These are phyloP conservation scores for Premnoplex brunnescens DNA, from an alignment of 2,797 vertebrate species.

Conservation along the genomic window DNA sequence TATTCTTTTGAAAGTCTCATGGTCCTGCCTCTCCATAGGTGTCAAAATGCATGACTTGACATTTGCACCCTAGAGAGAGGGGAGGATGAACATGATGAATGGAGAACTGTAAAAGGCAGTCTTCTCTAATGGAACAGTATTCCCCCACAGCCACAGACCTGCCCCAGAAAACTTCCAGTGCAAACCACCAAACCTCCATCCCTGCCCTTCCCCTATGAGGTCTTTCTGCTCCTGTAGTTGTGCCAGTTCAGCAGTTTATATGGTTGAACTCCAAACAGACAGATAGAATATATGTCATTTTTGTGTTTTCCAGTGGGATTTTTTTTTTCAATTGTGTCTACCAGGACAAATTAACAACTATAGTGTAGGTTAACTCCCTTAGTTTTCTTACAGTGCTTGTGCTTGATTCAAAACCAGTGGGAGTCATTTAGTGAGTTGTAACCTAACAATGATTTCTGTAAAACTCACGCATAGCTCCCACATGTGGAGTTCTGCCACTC, in stretches of 20 bases:
- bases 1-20: not conserved
- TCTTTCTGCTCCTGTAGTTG: not conserved
- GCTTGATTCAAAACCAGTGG: not conserved
- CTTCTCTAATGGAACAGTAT: not conserved
- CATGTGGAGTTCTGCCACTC: not conserved
- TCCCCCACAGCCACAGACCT: not conserved
- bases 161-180: not conserved
- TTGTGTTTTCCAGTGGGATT: not conserved
- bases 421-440: constrained; percentile 1
- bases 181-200: not conserved
- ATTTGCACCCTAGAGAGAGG: not conserved
- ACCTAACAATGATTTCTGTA: not conserved
- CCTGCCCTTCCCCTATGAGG: not conserved
- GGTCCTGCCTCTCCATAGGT: not conserved
- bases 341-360: constrained; percentile 7
- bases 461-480: not conserved
- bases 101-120: not conserved
- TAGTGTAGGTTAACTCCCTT: not conserved
- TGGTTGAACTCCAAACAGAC: not conserved
- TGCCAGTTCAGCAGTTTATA: not conserved
- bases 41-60: not conserved
- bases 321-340: not conserved
- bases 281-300: not conserved
- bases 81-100: not conserved
- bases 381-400: not conserved